Percentiles rank a stretch among this genome's conserved stretches.
These are phyloP conservation scores for Nycteola revayana DNA, from an alignment of 2,888 invertebrate species.

Conservation along the genomic window DNA sequence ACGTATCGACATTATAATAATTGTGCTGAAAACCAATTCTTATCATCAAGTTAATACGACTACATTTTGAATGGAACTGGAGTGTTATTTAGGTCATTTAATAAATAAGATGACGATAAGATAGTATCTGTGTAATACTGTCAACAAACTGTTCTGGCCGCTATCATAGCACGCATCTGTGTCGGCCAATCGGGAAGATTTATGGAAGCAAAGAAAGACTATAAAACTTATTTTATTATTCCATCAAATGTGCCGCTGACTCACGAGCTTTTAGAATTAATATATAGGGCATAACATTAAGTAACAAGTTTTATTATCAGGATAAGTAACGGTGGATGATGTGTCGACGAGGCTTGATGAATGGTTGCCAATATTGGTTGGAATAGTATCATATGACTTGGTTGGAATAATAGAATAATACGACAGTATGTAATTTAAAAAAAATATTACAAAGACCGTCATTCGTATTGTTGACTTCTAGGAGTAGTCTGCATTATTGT, in stretches of 20 bases:
- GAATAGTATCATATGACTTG: no score
- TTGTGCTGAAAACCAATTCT: background rate
- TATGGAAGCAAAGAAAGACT: constrained; percentile 54
- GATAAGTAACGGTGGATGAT: background rate
- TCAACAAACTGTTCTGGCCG: constrained; percentile 37
- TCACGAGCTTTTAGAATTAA: constrained; percentile 34
- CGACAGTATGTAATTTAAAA: no score
- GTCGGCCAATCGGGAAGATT: constrained; percentile 48
- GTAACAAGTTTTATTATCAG: constrained; percentile 14
- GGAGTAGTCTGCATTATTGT: no score
- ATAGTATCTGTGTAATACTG: constrained; percentile 40
- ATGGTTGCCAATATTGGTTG: background rate
- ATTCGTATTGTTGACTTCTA: no score
- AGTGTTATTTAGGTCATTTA: background rate
- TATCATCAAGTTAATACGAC: no score
- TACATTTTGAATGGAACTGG: no score
- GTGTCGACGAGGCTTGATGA: background rate
- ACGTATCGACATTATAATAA: background rate
- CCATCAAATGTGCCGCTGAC: constrained; percentile 55
- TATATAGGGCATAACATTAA: constrained; percentile 28
- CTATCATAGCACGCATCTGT: constrained; percentile 52
- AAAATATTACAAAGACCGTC: no score
- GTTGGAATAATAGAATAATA: no score
- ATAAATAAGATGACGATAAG: constrained; percentile 4
- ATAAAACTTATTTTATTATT: constrained; percentile 68